These are phyloP conservation scores for Anomalospiza imberbis DNA, from an alignment of 2,797 vertebrate genomes.

Conservation along the genomic window DNA sequence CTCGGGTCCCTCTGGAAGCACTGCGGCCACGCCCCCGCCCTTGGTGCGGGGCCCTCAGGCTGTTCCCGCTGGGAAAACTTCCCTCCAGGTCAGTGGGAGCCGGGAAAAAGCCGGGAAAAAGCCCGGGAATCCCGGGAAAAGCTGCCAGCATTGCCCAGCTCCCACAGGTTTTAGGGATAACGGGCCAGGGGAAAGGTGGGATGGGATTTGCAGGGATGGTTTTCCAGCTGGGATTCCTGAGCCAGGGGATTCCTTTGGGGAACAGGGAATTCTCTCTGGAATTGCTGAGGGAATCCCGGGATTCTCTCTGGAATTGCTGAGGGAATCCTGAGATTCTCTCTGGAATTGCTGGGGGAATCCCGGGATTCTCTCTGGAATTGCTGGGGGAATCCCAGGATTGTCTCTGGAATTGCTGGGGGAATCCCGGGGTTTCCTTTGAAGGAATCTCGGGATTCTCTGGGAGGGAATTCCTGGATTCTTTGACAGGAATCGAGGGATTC, in stretches of 20 bases:
- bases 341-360: no score
- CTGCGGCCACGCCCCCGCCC: slow-evolving; percentile 89
- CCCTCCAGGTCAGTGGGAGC: slow-evolving; percentile 83
- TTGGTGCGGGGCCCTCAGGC: slow-evolving; percentile 87
- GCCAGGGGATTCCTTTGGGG: not conserved
- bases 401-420: no score
- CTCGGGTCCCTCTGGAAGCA: slow-evolving; percentile 75
- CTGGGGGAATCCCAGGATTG: no score
- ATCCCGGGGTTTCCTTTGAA: not conserved
- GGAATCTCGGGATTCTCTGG: not conserved
- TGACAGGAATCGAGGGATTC: no score
- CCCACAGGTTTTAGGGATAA: not conserved
- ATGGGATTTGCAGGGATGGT: not conserved
- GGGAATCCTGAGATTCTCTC: no score
- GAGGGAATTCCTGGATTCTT: no score
- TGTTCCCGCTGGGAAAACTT: slow-evolving; percentile 84
- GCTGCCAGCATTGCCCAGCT: not conserved
- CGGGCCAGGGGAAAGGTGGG: not conserved
- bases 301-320: not conserved
- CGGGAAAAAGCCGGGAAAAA: not conserved
- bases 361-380: not conserved
- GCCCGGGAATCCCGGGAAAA: not conserved
- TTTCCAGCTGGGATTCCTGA: not conserved
- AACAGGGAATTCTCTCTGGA: not conserved
- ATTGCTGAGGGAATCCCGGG: not conserved